Percentiles rank a stretch among this genome's conserved stretches.
These are phyloP conservation scores for Trichopria drosophilae DNA, from an alignment of 2,888 invertebrate species.

Conservation along the genomic window DNA sequence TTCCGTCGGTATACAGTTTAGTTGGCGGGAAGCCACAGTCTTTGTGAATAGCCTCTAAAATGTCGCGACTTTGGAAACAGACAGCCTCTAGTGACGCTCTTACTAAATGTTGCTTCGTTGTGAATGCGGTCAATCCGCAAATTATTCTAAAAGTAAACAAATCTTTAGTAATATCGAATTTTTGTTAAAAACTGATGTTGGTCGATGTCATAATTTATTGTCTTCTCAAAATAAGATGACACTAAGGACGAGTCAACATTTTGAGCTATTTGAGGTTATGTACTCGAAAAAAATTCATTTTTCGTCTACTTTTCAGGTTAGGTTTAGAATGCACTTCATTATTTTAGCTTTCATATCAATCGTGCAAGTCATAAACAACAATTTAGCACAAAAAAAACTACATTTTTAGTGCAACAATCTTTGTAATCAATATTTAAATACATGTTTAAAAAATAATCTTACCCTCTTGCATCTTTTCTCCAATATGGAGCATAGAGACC, in stretches of 20 bases:
- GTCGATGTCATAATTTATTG: neutral
- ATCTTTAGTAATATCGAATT: neutral
- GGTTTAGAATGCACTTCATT: no score
- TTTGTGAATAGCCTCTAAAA: conserved; percentile 90
- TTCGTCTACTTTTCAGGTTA: no score
- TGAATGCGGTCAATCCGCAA: conserved; percentile 91
- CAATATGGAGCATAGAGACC: conserved; percentile 98
- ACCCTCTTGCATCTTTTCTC: conserved; percentile 94
- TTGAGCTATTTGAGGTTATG: no score
- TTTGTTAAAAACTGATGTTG: neutral
- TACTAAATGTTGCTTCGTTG: conserved; percentile 89
- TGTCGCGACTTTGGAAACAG: conserved; percentile 94
- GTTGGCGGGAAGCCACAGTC: conserved; percentile 84
- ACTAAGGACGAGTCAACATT: no score
- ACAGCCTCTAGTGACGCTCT: conserved; percentile 93
- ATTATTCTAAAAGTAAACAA: conserved; percentile 69
- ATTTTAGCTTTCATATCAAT: neutral
- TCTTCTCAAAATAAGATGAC: no score
- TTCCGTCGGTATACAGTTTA: conserved; percentile 90
- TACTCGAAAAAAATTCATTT: no score
- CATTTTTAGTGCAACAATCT: neutral
- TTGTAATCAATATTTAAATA: neutral
- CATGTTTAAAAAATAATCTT: conserved; percentile 38
- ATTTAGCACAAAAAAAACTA: neutral
- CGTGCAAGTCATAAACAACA: neutral